Percentiles rank a stretch among this genome's conserved stretches.
phyloP scores from a whole-genome alignment of 2,888 invertebrate genomes.

The Dimorphilus gyrociliatus region DNA sequence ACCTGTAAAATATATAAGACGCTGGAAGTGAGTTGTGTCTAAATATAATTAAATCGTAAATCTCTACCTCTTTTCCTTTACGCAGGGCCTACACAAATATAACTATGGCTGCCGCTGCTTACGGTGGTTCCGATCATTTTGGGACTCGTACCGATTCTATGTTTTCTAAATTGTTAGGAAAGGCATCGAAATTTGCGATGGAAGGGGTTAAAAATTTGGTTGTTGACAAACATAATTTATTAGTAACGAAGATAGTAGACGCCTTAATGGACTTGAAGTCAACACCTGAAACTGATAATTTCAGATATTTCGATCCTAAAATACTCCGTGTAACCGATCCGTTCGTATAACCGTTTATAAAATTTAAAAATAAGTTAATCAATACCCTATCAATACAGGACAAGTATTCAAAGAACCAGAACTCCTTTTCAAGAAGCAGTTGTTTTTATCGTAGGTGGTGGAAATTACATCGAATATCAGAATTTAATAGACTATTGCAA shows the following conservation, averaged over 20 bases:
- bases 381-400: too few relatives aligned
- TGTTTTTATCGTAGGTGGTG: slow-evolving; percentile 43
- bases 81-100: too few relatives aligned
- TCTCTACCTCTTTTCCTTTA: too few relatives aligned
- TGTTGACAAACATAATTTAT: slow-evolving; percentile 88
- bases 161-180: slow-evolving; percentile 92
- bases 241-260: slow-evolving; percentile 81
- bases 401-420: slow-evolving; percentile 27
- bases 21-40: slow-evolving; percentile 85
- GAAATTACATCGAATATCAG: slow-evolving; percentile 98
- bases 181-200: slow-evolving; percentile 94
- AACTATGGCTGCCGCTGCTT: too few relatives aligned
- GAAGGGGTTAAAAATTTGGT: slow-evolving; percentile 98
- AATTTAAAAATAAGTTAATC: too few relatives aligned
- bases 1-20: slow-evolving; percentile 68
- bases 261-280: slow-evolving; percentile 63
- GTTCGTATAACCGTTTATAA: too few relatives aligned
- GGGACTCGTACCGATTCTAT: too few relatives aligned
- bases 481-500: slow-evolving; percentile 88
- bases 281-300: slow-evolving; percentile 63
- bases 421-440: slow-evolving; percentile 36
- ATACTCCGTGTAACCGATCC: slow-evolving; percentile 61
- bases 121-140: too few relatives aligned
- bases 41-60: too few relatives aligned
- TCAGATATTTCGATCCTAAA: slow-evolving; percentile 87